phyloP scores from a whole-genome alignment of 2,888 invertebrate genomes.

The Ypsolopha sequella region DNA sequence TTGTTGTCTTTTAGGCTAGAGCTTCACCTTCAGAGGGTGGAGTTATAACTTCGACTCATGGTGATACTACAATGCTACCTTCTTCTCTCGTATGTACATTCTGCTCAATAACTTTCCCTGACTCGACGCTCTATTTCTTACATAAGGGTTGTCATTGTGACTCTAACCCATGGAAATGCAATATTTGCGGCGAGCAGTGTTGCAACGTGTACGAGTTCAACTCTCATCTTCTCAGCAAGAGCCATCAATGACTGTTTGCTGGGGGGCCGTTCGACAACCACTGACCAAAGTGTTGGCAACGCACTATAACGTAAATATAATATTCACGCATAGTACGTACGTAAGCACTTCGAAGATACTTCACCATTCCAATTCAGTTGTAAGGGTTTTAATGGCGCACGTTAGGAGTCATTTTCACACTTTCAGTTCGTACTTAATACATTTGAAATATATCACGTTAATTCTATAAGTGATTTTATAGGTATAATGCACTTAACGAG shows the following conservation, averaged over 20 bases:
- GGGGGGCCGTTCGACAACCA: conserved; percentile 57
- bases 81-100: conserved; percentile 84
- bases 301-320: conserved; percentile 1
- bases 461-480: neutral
- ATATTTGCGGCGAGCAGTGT: conserved; percentile 96
- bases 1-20: conserved; percentile 15
- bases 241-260: conserved; percentile 81
- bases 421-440: neutral
- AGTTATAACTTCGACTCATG: conserved; percentile 79
- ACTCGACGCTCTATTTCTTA: conserved; percentile 95
- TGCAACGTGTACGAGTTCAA: conserved; percentile 97
- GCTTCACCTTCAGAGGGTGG: conserved; percentile 67
- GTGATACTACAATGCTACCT: conserved; percentile 69
- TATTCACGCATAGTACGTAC: conserved; percentile 29
- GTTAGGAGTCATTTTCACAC: neutral
- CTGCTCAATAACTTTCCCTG: conserved; percentile 95
- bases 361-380: conserved; percentile 19
- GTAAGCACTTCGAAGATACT: conserved; percentile 50
- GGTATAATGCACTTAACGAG: neutral
- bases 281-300: conserved; percentile 18
- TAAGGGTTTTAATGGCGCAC: neutral
- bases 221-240: conserved; percentile 94
- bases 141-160: conserved; percentile 99
- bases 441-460: neutral
- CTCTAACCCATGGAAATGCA: conserved; percentile 96